A percentile compares a stretch with the other conserved stretches of the same genome.
These are phyloP conservation scores for Microtus obscurus DNA, from an alignment of 2,797 vertebrate genomes.

Conservation along the genomic window DNA sequence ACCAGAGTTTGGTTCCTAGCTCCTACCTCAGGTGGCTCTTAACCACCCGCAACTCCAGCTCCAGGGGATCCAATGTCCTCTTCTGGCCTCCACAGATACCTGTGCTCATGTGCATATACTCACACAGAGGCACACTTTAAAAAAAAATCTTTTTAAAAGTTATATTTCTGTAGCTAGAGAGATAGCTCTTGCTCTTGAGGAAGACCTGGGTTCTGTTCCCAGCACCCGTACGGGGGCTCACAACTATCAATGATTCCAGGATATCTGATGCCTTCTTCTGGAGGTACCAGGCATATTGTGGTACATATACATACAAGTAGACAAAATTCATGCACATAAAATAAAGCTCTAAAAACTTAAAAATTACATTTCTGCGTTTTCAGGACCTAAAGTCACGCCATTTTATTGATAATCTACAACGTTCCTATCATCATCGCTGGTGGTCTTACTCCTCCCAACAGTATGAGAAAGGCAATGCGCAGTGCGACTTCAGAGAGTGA, in stretches of 20 bases:
- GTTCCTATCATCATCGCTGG: background rate
- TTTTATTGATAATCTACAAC: slow-evolving; percentile 31
- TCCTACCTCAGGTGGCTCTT: background rate
- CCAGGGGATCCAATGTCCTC: background rate
- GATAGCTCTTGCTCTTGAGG: background rate
- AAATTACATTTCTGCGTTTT: slow-evolving; percentile 17
- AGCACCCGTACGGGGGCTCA: background rate
- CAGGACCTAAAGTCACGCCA: background rate
- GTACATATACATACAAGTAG: background rate
- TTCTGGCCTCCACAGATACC: background rate
- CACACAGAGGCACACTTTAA: background rate
- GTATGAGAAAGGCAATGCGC: background rate
- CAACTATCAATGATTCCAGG: background rate
- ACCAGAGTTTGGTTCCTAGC: background rate
- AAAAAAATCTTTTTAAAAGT: background rate
- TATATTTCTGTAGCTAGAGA: background rate
- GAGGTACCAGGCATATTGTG: background rate
- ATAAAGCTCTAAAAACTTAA: background rate
- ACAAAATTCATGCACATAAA: background rate
- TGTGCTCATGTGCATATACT: background rate
- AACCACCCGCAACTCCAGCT: background rate
- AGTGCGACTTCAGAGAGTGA: background rate
- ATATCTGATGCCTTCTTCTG: background rate
- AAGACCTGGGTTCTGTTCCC: background rate
- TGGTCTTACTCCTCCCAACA: background rate